phyloP scores from a whole-genome alignment of 2,113 vertebrate genomes.

The Helogale parvula region DNA sequence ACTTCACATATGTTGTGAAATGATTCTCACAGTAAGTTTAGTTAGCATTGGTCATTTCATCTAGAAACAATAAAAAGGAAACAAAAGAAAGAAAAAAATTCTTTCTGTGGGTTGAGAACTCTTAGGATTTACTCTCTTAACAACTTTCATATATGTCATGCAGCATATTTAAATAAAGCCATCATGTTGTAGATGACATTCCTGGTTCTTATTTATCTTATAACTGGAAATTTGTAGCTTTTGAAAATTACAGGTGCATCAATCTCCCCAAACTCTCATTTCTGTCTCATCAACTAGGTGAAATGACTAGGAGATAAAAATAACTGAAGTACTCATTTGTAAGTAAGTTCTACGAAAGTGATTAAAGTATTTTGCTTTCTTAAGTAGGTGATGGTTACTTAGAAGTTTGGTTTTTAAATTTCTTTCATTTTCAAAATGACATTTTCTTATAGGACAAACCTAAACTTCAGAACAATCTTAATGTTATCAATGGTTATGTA shows the following conservation, averaged over 20 bases:
- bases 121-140: not conserved
- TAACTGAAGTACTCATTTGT: not conserved
- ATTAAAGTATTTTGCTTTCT: not conserved
- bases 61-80: not conserved
- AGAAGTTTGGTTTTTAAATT: slow-evolving; percentile 8
- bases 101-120: not conserved
- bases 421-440: not conserved
- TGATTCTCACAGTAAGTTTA: not conserved
- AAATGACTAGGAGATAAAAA: not conserved
- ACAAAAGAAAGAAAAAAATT: not conserved
- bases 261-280: not conserved
- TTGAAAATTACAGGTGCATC: not conserved
- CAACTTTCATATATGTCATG: not conserved
- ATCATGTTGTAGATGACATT: not conserved
- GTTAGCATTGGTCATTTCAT: not conserved
- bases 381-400: not conserved
- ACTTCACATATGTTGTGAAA: not conserved
- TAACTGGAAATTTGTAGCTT: not conserved
- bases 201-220: not conserved
- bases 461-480: not conserved
- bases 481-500: not conserved
- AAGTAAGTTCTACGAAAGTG: not conserved
- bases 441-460: not conserved
- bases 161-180: not conserved
- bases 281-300: not conserved